A percentile compares a stretch with the other conserved stretches of the same genome.
These are phyloP conservation scores for Tiaroga cobitis DNA, from an alignment of 2,797 vertebrate genomes.

Conservation along the genomic window DNA sequence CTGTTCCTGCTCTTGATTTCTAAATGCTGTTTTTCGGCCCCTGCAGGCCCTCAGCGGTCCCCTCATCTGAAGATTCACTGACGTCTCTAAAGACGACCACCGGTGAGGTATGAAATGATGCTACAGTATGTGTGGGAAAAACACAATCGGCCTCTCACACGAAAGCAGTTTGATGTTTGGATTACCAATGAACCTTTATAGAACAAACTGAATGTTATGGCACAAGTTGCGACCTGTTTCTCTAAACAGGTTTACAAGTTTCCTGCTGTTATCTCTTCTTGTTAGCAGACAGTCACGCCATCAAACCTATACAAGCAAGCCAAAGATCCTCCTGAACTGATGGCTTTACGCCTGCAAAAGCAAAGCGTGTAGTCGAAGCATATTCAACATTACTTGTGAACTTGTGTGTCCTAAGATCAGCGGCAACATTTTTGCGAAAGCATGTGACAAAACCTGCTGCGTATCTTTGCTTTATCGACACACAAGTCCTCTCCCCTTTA, in stretches of 20 bases:
- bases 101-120: conserved; percentile 76
- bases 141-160: not conserved
- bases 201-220: not conserved
- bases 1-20: not conserved
- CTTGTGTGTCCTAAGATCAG: too few species aligned
- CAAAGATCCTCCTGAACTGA: not conserved
- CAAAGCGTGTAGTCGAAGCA: not conserved
- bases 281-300: not conserved
- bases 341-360: not conserved
- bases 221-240: not conserved
- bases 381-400: not conserved
- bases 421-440: not conserved
- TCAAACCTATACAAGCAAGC: not conserved
- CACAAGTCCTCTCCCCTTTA: not conserved
- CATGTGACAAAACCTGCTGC: conserved; percentile 12
- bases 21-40: not conserved
- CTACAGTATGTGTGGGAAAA: not conserved
- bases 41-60: conserved; percentile 52
- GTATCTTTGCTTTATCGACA: not conserved
- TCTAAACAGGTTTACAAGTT: conserved; percentile 13
- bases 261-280: conserved; percentile 1
- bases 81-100: conserved; percentile 68
- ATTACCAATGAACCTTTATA: not conserved
- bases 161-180: not conserved
- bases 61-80: conserved; percentile 45